Percentiles rank a stretch among this genome's conserved stretches.
These are phyloP conservation scores for Pachyseris speciosa DNA, from an alignment of 64 coral and sea anemone species.

Conservation along the genomic window DNA sequence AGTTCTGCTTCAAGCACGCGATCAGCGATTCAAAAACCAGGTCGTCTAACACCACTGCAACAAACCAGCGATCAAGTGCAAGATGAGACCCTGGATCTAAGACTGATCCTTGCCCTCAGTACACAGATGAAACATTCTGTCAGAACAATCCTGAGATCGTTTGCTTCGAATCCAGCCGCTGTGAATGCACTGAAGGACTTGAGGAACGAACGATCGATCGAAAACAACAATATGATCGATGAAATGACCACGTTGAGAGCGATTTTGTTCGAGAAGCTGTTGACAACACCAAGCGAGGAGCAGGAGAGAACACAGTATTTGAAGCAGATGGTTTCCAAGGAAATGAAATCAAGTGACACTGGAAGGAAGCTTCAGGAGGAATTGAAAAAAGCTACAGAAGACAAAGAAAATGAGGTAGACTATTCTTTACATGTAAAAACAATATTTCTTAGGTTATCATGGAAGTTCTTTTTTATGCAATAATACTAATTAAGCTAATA, in stretches of 20 bases:
- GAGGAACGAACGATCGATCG: slow-evolving; percentile 74
- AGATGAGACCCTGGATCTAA: slow-evolving; percentile 19
- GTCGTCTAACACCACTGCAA: neutral
- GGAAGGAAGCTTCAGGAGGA: slow-evolving; percentile 86
- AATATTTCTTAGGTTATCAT: too few species aligned
- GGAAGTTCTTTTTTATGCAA: neutral
- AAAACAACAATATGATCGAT: slow-evolving; percentile 81
- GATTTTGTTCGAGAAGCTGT: slow-evolving; percentile 85
- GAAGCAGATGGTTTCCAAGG: slow-evolving; percentile 75
- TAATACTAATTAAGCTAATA: neutral
- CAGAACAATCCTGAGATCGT: slow-evolving; percentile 80
- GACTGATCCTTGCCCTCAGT: slow-evolving; percentile 33
- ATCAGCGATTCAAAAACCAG: neutral
- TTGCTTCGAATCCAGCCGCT: slow-evolving; percentile 89
- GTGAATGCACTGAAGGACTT: slow-evolving; percentile 76
- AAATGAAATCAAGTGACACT: slow-evolving; percentile 86
- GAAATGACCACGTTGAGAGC: slow-evolving; percentile 79
- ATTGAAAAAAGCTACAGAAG: slow-evolving; percentile 79
- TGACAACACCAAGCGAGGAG: slow-evolving; percentile 89
- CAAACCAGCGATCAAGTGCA: neutral
- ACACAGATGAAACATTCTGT: slow-evolving; percentile 79
- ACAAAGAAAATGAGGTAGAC: slow-evolving; percentile 94
- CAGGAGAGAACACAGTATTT: slow-evolving; percentile 90
- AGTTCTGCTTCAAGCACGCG: slow-evolving; percentile 45
- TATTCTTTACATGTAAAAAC: neutral